Conservation (phyloP, 2,888 invertebrate genomes). For the Colletes collaris region DNA sequence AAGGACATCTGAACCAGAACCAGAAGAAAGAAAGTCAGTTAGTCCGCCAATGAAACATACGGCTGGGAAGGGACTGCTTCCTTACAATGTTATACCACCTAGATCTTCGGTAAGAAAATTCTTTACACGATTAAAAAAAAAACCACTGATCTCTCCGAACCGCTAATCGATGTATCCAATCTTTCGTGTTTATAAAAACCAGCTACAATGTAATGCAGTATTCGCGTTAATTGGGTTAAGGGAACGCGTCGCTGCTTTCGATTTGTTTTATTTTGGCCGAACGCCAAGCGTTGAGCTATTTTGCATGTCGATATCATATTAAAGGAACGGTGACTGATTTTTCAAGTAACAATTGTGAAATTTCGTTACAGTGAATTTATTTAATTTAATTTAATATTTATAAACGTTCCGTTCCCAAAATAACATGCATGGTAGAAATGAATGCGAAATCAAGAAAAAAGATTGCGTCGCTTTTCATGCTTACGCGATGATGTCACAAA, state of each 20-base stretch:
- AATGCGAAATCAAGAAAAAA: constrained; percentile 13
- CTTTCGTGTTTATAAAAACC: not conserved
- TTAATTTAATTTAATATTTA: not conserved
- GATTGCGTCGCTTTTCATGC: constrained; percentile 12
- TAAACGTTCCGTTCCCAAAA: not conserved
- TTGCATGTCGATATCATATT: constrained; percentile 48
- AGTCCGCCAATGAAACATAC: constrained; percentile 77
- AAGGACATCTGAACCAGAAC: constrained; percentile 72
- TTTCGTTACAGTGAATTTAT: not conserved
- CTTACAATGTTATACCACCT: constrained; percentile 95
- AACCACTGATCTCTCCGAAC: not conserved
- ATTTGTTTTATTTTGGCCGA: constrained; percentile 43
- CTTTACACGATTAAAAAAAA: constrained; percentile 8
- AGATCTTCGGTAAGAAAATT: constrained; percentile 86
- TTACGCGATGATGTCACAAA: constrained; percentile 52
- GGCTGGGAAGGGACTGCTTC: constrained; percentile 88
- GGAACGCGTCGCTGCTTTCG: constrained; percentile 45
- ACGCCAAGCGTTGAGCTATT: constrained; percentile 38
- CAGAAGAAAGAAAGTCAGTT: constrained; percentile 68
- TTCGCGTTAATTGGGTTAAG: constrained; percentile 54
- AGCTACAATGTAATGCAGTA: constrained; percentile 7
- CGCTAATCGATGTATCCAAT: not conserved
- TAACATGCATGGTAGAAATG: not conserved
- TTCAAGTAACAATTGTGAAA: not conserved
- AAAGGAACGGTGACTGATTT: constrained; percentile 4